phyloP scores from a whole-genome alignment of 1,140 invertebrate species.

The Ostrea edulis region DNA sequence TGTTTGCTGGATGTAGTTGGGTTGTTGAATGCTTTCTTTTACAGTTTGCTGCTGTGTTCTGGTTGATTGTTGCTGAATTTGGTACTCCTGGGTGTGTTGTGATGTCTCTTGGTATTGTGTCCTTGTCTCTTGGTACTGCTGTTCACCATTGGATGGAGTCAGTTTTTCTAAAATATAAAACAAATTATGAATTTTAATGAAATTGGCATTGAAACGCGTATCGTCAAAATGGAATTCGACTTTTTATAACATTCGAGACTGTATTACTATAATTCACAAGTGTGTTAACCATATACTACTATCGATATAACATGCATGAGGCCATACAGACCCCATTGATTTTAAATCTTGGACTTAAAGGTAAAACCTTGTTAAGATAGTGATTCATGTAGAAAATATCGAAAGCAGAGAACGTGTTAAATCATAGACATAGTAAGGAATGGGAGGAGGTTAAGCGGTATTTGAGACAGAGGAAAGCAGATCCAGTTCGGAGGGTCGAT shows the following conservation, averaged over 20 bases:
- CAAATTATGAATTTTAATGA: background rate
- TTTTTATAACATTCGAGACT: too few species aligned
- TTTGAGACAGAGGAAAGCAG: background rate
- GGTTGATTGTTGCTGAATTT: background rate
- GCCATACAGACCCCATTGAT: background rate
- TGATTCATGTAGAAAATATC: background rate
- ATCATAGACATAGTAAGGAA: background rate
- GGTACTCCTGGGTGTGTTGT: background rate
- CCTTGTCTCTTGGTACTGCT: background rate
- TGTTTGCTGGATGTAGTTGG: background rate
- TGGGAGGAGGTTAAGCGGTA: background rate
- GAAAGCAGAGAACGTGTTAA: background rate
- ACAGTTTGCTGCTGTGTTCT: background rate
- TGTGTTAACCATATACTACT: background rate
- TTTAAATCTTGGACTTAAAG: background rate
- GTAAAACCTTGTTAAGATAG: background rate
- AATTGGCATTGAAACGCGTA: background rate
- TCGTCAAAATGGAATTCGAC: too few species aligned
- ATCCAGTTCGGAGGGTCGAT: too few species aligned
- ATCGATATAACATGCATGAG: background rate
- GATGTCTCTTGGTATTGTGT: conserved; percentile 15
- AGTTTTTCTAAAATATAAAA: background rate
- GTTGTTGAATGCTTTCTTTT: background rate
- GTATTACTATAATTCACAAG: too few species aligned
- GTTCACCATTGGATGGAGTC: background rate